Conservation (phyloP, 2,113 vertebrate genomes). For the Sphaerodactylus townsendi region DNA sequence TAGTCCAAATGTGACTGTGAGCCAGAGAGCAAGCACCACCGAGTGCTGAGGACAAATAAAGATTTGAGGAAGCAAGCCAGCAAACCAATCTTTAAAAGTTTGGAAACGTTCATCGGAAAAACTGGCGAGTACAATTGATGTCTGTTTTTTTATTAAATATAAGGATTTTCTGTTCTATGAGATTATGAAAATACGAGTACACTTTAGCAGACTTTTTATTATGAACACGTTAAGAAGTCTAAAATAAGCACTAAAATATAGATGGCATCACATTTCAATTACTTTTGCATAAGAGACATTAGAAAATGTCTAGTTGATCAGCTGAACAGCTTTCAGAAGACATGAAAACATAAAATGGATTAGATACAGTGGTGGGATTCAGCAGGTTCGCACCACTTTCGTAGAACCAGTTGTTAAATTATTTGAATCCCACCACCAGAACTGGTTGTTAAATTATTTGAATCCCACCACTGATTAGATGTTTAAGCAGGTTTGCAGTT, state of each 20-base stretch:
- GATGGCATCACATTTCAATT: too few species aligned
- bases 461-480: too few species aligned
- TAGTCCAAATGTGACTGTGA: too few species aligned
- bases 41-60: not conserved
- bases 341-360: not conserved
- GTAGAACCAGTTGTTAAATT: too few species aligned
- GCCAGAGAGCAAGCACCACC: too few species aligned
- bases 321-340: not conserved
- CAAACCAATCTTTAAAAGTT: not conserved
- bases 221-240: not conserved
- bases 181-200: not conserved
- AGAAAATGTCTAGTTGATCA: not conserved
- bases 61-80: not conserved
- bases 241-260: not conserved
- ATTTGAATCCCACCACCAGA: too few species aligned
- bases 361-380: too few species aligned
- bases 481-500: not conserved
- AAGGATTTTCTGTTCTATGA: rapidly evolving
- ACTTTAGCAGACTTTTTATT: not conserved
- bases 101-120: too few species aligned
- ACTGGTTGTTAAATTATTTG: too few species aligned
- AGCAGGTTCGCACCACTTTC: too few species aligned
- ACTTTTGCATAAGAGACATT: not conserved
- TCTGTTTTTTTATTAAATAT: not conserved
- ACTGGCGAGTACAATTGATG: too few species aligned